Percentiles rank a stretch among this genome's conserved stretches.
phyloP scores from a whole-genome alignment of 2,888 invertebrate genomes.

The Synergus japonicus region DNA sequence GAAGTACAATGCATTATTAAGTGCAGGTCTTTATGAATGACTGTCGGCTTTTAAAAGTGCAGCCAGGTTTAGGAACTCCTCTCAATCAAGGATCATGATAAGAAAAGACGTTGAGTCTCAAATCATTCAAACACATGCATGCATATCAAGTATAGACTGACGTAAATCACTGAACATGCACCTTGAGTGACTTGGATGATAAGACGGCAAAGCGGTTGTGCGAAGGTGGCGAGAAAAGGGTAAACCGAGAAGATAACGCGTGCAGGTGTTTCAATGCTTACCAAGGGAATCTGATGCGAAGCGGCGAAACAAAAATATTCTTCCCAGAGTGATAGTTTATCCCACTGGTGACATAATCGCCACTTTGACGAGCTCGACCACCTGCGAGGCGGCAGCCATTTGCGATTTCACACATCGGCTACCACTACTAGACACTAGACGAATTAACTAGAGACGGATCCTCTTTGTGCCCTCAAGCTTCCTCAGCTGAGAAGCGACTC shows the following conservation, averaged over 20 bases:
- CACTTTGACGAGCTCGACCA: slow-evolving; percentile 54
- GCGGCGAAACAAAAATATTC: slow-evolving; percentile 51
- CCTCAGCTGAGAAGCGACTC: slow-evolving; percentile 44
- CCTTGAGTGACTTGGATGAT: slow-evolving; percentile 25
- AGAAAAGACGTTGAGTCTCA: background rate
- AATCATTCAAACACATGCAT: background rate
- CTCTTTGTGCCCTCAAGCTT: slow-evolving; percentile 45
- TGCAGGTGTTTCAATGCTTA: slow-evolving; percentile 65
- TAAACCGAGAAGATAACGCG: slow-evolving; percentile 63
- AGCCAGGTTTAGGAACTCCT: background rate
- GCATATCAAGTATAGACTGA: slow-evolving; percentile 2
- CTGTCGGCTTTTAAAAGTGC: background rate
- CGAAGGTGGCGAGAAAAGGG: slow-evolving; percentile 45
- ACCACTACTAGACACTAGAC: slow-evolving; percentile 10
- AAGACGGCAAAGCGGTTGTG: slow-evolving; percentile 3
- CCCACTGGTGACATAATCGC: slow-evolving; percentile 64
- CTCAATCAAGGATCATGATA: slow-evolving; percentile 9
- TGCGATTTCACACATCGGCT: slow-evolving; percentile 14
- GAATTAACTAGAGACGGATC: slow-evolving; percentile 43
- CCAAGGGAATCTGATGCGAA: slow-evolving; percentile 59
- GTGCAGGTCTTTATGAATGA: background rate
- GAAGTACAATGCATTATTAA: background rate
- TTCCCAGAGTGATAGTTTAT: slow-evolving; percentile 57
- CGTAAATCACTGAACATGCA: slow-evolving; percentile 15
- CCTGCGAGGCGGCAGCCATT: slow-evolving; percentile 24